Evolutionary conservation across 2,888 invertebrate species (phyloP).

Genomic region (Hartigia nigra): DNA sequence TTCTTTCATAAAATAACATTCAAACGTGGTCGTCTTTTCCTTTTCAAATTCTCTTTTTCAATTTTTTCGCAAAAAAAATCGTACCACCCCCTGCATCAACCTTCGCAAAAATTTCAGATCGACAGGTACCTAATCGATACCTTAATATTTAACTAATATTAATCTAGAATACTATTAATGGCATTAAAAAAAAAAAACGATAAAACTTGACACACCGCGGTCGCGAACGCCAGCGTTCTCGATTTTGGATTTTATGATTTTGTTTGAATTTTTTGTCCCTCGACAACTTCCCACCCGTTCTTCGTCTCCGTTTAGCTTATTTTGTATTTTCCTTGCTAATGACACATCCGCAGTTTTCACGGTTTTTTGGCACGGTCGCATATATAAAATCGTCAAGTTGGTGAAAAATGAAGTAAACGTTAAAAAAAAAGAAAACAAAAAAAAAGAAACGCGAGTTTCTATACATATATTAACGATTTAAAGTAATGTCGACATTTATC

Average conservation of each 20-base stretch:
- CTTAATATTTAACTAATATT: slow-evolving; percentile 14
- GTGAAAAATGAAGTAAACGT: neutral
- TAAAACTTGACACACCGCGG: slow-evolving; percentile 10
- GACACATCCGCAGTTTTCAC: neutral
- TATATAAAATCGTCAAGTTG: neutral
- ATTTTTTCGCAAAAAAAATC: neutral
- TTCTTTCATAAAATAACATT: neutral
- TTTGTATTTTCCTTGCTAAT: neutral
- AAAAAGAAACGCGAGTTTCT: too few relatives aligned
- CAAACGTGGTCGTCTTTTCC: neutral
- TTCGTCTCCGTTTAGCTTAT: neutral
- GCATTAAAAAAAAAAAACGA: slow-evolving; percentile 6
- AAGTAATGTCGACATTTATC: neutral
- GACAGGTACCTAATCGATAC: neutral
- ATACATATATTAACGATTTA: too few relatives aligned
- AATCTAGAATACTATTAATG: neutral
- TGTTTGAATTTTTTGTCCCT: neutral
- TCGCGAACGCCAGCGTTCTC: neutral
- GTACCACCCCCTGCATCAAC: neutral
- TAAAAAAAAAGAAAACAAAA: too few relatives aligned
- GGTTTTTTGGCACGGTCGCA: slow-evolving; percentile 10
- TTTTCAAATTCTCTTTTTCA: neutral
- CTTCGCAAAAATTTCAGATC: neutral
- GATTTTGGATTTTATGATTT: slow-evolving; percentile 3
- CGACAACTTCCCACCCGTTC: neutral